Evolutionary conservation across 2,888 invertebrate genomes (phyloP), one percentile per base, ranked within the genome.

Genomic region (Cephus pygmeus): DNA sequence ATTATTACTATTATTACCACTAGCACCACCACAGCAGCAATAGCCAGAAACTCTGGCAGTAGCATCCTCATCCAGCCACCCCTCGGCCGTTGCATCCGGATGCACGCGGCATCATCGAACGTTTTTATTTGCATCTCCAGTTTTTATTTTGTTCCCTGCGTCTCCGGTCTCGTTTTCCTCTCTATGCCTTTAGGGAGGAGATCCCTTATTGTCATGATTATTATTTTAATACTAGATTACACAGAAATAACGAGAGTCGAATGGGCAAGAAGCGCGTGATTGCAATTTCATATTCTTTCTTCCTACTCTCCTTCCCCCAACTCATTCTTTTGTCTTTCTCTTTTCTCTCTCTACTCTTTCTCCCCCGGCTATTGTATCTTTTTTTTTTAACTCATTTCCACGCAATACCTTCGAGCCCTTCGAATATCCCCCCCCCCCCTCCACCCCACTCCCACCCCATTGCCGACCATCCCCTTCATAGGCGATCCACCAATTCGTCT

Each of bases 161-260:
- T 12, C 35, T 76, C 73, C 23, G 40, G 34, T 68, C n/a, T 35
- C 73, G 76, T 31, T 34, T 76, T 40, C 31, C 40, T 73, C 73
- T 30, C 12, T 73, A 40, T 33, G 36, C 36, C 56, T 73, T 40
- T 71, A 11, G 33, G 9, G 40, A 30, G 23, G 31, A n/a, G 30
- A 36, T 76, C 73, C 31, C 71, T 73, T 34, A 34, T 76, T 31
- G 34, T 73, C 12, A 33, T 71, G 6, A 75, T 77, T 77, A 69
- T 77, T 77, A 71, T 77, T 77, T 77, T 69, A 77, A 74, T 75
- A 75, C 75, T 71, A 75, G 77, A 77, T 75, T 74, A 75, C 71
- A 40, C 77, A 75, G 40, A 40, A 40, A 40, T 40, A 40, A 40
- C 40, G 40, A 40, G 40, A 40, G 40, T 40, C 40, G 40, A 40